phyloP scores from a whole-genome alignment of 2,888 invertebrate species.

The Hirudinaria manillensis region DNA sequence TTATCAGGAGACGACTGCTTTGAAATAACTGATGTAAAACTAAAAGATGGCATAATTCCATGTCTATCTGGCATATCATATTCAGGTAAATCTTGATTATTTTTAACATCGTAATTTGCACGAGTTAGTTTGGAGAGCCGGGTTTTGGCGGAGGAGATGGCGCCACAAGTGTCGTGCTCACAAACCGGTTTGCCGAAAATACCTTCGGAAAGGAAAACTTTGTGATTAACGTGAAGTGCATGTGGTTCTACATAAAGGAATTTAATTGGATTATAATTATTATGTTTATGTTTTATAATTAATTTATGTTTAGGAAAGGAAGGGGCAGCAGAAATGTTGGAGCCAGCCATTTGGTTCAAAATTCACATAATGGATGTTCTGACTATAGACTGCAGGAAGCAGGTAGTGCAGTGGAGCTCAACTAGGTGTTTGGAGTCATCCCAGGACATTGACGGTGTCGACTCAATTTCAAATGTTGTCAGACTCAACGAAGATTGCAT shows the following conservation, averaged over 20 bases:
- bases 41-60: conserved; percentile 7
- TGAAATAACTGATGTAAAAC: conserved; percentile 15
- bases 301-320: neutral
- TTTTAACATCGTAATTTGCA: neutral
- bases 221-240: neutral
- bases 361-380: conserved; percentile 13
- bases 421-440: neutral
- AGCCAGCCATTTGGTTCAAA: conserved; percentile 30
- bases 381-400: conserved; percentile 10
- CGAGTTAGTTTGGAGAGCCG: too few relatives aligned
- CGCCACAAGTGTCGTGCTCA: too few relatives aligned
- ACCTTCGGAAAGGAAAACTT: too few relatives aligned
- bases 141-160: too few relatives aligned
- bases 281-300: too few relatives aligned
- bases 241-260: neutral
- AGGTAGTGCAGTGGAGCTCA: conserved; percentile 17
- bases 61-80: neutral
- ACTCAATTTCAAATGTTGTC: neutral
- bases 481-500: conserved; percentile 15
- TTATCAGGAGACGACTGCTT: neutral
- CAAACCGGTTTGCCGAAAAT: too few relatives aligned
- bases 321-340: conserved; percentile 7
- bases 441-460: neutral
- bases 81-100: neutral
- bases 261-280: neutral